A percentile compares a stretch with the other conserved stretches of the same genome.
Evolutionary conservation across 2,888 invertebrate species (phyloP).

Genomic region (Seira ritae): DNA sequence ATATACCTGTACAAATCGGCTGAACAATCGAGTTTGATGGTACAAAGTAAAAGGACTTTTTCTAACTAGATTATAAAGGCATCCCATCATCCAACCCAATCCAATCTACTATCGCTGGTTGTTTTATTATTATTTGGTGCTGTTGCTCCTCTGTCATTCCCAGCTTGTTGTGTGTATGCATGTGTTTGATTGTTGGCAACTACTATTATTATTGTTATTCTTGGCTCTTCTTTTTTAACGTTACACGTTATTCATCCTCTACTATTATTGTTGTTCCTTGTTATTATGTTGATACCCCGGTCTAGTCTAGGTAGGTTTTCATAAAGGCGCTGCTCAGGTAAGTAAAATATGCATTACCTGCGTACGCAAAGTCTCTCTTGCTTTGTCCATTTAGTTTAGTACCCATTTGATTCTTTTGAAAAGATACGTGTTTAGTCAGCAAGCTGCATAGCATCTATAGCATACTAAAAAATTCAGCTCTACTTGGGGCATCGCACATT

Average conservation of each 20-base stretch:
- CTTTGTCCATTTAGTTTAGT: constrained; percentile 23
- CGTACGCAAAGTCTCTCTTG: not conserved
- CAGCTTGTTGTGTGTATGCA: too few species aligned
- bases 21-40: constrained; percentile 17
- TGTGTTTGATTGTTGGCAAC: not conserved
- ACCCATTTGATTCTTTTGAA: constrained; percentile 15
- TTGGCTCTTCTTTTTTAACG: constrained; percentile 19
- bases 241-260: not conserved
- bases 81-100: not conserved
- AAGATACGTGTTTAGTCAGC: constrained; percentile 47
- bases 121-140: not conserved
- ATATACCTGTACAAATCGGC: not conserved
- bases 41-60: not conserved
- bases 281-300: constrained; percentile 10
- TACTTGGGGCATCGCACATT: constrained; percentile 24
- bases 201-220: constrained; percentile 20
- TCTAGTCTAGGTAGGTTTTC: not conserved
- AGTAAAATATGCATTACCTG: not conserved
- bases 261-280: constrained; percentile 1
- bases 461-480: constrained; percentile 26
- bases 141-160: not conserved
- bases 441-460: constrained; percentile 28
- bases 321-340: not conserved
- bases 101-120: not conserved
- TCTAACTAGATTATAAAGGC: constrained; percentile 18